A percentile compares a stretch with the other conserved stretches of the same genome.
These are phyloP conservation scores for Verasper variegatus DNA, from an alignment of 2,113 vertebrate species.

Conservation along the genomic window DNA sequence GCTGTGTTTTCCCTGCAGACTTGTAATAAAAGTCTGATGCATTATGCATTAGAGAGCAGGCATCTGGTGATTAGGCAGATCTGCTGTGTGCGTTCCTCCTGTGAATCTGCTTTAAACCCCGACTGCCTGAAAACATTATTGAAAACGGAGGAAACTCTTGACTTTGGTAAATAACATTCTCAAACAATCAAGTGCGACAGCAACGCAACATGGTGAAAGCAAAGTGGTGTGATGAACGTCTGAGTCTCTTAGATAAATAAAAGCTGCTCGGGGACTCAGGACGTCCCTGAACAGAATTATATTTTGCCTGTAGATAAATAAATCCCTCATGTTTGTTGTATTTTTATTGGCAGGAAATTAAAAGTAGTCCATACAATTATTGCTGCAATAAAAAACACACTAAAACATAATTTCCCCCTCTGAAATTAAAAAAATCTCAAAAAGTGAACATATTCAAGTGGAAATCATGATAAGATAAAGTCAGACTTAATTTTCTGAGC, in stretches of 20 bases:
- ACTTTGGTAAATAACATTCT: slow-evolving; percentile 46
- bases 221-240: slow-evolving; percentile 20
- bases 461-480: too few relatives aligned
- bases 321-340: neutral
- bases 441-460: too few relatives aligned
- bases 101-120: slow-evolving; percentile 37
- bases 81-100: slow-evolving; percentile 47
- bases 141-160: slow-evolving; percentile 23
- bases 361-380: neutral
- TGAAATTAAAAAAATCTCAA: too few relatives aligned
- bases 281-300: neutral
- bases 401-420: neutral
- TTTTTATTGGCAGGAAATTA: neutral
- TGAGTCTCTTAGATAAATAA: slow-evolving; percentile 9
- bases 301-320: neutral
- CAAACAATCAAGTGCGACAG: slow-evolving; percentile 26
- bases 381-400: neutral
- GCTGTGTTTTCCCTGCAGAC: slow-evolving; percentile 70
- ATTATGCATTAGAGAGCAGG: slow-evolving; percentile 75
- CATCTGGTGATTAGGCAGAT: slow-evolving; percentile 73
- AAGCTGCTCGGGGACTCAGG: slow-evolving; percentile 15
- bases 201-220: slow-evolving; percentile 5
- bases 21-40: slow-evolving; percentile 73
- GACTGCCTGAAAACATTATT: slow-evolving; percentile 18
- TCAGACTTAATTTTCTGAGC: too few relatives aligned